Conservation (phyloP, 2,113 vertebrate species). For the Pelecanoides urinatrix region DNA sequence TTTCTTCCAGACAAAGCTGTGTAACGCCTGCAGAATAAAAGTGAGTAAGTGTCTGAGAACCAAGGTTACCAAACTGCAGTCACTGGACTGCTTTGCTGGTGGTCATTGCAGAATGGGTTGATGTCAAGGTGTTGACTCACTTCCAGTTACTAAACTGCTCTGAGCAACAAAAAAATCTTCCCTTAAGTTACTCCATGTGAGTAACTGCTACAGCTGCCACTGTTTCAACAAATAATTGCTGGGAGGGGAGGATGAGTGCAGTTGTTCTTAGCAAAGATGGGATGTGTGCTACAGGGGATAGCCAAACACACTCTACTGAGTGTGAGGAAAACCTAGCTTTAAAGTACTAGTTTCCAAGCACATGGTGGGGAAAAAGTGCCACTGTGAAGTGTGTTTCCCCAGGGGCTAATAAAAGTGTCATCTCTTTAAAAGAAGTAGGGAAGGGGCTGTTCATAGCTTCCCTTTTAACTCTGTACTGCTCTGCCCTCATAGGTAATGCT, state of each 20-base stretch:
- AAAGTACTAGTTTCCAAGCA: background rate
- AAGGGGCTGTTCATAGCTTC: background rate
- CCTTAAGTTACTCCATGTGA: background rate
- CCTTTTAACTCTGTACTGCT: background rate
- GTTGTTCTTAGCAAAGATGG: background rate
- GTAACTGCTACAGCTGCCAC: background rate
- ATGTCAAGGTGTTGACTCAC: conserved; percentile 38
- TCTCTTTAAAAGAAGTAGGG: background rate
- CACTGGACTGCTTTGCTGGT: background rate
- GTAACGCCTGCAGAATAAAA: background rate
- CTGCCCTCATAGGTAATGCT: background rate
- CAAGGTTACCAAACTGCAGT: background rate
- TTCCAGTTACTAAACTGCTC: conserved; percentile 2
- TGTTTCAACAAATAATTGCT: background rate
- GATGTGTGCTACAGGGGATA: background rate
- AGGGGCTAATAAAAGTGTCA: background rate
- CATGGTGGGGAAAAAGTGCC: background rate
- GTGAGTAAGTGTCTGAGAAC: conserved; percentile 43
- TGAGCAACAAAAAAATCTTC: background rate
- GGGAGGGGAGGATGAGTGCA: background rate
- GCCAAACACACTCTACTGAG: background rate
- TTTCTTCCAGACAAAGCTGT: background rate
- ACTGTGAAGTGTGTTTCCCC: background rate
- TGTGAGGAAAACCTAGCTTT: background rate
- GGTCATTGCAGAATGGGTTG: background rate